Evolutionary conservation across 1,140 invertebrate species (phyloP).

Genomic region (Caenorhabditis inopinata): DNA sequence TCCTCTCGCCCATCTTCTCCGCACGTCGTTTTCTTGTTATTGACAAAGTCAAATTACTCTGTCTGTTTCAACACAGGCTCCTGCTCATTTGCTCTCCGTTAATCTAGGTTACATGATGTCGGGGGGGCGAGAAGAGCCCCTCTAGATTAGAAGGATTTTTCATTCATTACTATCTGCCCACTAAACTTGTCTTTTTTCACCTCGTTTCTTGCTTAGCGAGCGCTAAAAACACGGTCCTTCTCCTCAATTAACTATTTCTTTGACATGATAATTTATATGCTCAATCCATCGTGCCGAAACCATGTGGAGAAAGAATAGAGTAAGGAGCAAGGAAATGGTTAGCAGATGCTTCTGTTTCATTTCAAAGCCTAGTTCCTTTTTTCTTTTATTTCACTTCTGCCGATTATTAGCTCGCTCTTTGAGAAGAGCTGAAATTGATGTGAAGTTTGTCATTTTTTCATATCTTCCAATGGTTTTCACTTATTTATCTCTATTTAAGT

Average conservation of each 20-base stretch:
- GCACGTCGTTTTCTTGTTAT: constrained; percentile 9
- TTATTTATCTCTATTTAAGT: too few relatives aligned
- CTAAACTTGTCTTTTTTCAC: background rate
- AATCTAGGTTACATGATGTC: constrained; percentile 34
- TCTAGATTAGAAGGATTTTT: constrained; percentile 30
- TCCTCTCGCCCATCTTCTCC: background rate
- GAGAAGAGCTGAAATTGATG: too few relatives aligned
- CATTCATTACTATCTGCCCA: background rate
- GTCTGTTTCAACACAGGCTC: background rate
- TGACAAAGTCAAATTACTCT: constrained; percentile 3
- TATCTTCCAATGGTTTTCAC: too few relatives aligned
- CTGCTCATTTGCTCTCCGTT: background rate
- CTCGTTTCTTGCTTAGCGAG: background rate
- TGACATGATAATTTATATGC: constrained; percentile 32
- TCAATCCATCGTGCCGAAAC: background rate
- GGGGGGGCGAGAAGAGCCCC: background rate
- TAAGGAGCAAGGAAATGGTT: constrained; percentile 21
- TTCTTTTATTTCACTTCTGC: too few relatives aligned
- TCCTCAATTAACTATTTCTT: constrained; percentile 27
- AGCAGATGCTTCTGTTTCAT: constrained; percentile 11
- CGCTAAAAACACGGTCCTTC: background rate
- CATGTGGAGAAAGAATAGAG: background rate
- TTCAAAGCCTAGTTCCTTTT: background rate
- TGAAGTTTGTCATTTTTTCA: too few relatives aligned
- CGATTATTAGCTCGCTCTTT: too few relatives aligned